A percentile compares a stretch with the other conserved stretches of the same genome.
phyloP scores from a whole-genome alignment of 2,113 vertebrate species.

The Hystrix brachyura region DNA sequence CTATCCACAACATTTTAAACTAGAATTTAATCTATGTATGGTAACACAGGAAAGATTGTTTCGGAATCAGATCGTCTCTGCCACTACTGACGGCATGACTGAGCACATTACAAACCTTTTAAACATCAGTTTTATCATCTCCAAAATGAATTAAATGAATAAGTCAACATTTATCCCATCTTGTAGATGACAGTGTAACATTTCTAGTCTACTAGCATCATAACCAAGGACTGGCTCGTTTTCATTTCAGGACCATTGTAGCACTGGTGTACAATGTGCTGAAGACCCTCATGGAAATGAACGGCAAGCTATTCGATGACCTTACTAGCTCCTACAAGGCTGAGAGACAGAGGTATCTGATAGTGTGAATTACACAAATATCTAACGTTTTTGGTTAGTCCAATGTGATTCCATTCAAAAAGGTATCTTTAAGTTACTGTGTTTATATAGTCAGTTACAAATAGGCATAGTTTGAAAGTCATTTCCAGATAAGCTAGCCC shows the following conservation, averaged over 20 bases:
- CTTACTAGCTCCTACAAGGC: slow-evolving; percentile 97
- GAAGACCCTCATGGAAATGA: slow-evolving; percentile 99
- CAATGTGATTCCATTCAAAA: not conserved
- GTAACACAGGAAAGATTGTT: not conserved
- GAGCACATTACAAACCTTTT: not conserved
- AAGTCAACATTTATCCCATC: not conserved
- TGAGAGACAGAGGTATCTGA: slow-evolving; percentile 94
- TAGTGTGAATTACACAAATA: not conserved
- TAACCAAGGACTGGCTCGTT: slow-evolving; percentile 38
- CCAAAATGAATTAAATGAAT: not conserved
- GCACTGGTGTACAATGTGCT: slow-evolving; percentile 98
- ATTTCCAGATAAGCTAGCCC: not conserved
- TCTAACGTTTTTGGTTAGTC: not conserved
- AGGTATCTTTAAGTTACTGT: not conserved
- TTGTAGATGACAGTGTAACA: not conserved
- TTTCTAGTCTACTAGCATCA: not conserved
- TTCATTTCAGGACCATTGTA: slow-evolving; percentile 94
- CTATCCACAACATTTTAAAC: not conserved
- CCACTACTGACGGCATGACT: not conserved
- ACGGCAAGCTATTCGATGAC: slow-evolving; percentile 97
- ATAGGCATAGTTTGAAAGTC: not conserved
- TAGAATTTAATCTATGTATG: not conserved
- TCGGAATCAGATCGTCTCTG: not conserved
- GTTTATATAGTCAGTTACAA: not conserved
- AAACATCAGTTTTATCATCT: slow-evolving; percentile 16